Conservation (phyloP, 1,140 invertebrate species). For the Drosophila kikkawai region DNA sequence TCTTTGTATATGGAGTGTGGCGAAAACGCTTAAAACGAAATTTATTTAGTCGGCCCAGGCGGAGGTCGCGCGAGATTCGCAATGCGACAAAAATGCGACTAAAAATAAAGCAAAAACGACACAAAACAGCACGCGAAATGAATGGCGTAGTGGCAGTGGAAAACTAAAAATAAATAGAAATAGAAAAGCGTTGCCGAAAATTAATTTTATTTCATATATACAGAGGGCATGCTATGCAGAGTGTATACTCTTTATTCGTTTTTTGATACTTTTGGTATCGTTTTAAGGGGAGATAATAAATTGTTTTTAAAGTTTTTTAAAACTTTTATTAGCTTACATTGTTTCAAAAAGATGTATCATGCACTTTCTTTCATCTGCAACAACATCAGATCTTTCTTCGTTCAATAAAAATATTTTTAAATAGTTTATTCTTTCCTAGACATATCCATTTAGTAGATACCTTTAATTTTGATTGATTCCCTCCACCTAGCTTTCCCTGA, state of each 20-base stretch:
- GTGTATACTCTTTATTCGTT: background rate
- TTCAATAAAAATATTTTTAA: too few relatives aligned
- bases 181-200: constrained; percentile 50
- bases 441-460: too few relatives aligned
- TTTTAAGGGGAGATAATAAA: background rate
- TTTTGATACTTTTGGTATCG: background rate
- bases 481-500: too few relatives aligned
- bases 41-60: constrained; percentile 78
- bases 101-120: constrained; percentile 68
- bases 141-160: constrained; percentile 14
- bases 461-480: background rate
- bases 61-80: constrained; percentile 66
- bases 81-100: constrained; percentile 82
- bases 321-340: background rate
- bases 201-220: constrained; percentile 69
- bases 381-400: background rate
- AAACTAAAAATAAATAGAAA: constrained; percentile 74
- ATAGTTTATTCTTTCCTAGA: background rate
- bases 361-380: background rate
- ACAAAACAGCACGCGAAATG: constrained; percentile 27
- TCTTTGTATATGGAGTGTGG: constrained; percentile 81
- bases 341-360: background rate
- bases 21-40: constrained; percentile 81
- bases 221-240: constrained; percentile 30
- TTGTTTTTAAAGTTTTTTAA: background rate